phyloP scores from a whole-genome alignment of 92 coral and sea anemone species.

The Epizoanthus fatuus region DNA sequence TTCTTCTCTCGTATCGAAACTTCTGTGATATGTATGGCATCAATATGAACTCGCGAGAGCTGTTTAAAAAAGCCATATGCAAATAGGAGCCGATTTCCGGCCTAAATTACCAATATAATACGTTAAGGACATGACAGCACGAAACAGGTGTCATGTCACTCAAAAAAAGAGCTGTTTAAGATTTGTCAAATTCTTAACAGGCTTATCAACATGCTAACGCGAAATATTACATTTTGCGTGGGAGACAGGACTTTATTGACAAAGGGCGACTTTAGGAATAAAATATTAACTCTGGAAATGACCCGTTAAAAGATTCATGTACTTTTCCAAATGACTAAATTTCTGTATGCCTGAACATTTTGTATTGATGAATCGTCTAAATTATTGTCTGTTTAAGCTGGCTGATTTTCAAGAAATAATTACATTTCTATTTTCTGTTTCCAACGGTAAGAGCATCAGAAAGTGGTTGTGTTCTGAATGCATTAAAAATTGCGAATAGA shows the following conservation, averaged over 20 bases:
- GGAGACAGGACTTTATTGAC: constrained; percentile 31
- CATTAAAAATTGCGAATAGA: constrained; percentile 12
- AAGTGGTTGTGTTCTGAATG: constrained; percentile 20
- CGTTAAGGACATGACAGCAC: constrained; percentile 22
- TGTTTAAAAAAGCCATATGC: constrained; percentile 28
- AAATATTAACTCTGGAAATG: neutral
- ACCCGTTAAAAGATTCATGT: neutral
- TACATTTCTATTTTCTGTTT: constrained; percentile 2
- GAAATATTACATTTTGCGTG: constrained; percentile 8
- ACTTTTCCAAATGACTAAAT: neutral
- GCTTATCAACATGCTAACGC: constrained; percentile 18
- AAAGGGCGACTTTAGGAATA: constrained; percentile 3
- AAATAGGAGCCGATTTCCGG: constrained; percentile 13
- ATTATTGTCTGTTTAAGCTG: neutral
- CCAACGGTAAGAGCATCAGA: neutral
- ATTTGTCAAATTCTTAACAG: constrained; percentile 30
- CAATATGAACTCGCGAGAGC: constrained; percentile 14
- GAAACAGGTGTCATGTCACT: constrained; percentile 36
- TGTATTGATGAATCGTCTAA: neutral
- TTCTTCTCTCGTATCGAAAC: neutral
- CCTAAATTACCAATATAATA: constrained; percentile 3
- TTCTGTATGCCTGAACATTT: neutral
- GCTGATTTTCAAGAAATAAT: constrained; percentile 35
- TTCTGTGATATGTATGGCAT: neutral
- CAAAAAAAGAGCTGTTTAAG: neutral